These are phyloP conservation scores for Pluvialis apricaria DNA, from an alignment of 2,113 vertebrate genomes.

Conservation along the genomic window DNA sequence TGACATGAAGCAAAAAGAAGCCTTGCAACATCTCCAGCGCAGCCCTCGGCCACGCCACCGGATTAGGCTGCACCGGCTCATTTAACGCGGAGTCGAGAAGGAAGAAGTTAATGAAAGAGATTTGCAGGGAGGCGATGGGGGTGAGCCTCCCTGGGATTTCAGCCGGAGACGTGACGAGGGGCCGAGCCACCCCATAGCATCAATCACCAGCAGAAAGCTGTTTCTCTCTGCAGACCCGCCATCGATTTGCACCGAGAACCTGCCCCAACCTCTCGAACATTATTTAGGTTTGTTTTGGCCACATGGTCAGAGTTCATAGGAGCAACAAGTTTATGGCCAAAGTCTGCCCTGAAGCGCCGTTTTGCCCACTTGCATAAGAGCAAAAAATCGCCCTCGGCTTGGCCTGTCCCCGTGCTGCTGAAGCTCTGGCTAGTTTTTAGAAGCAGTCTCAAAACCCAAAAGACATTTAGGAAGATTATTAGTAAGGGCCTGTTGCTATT, in stretches of 20 bases:
- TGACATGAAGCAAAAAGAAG: not conserved
- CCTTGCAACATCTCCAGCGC: constrained; percentile 8
- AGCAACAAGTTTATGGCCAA: constrained; percentile 36
- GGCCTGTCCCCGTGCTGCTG: not conserved
- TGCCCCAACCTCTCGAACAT: not conserved
- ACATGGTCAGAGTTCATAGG: not conserved
- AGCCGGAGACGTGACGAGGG: fast-evolving
- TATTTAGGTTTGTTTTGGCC: constrained; percentile 6
- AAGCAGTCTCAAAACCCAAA: not conserved
- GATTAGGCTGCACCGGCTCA: not conserved
- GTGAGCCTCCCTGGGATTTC: not conserved
- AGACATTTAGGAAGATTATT: not conserved
- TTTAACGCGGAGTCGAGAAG: not conserved
- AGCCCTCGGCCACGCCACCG: not conserved
- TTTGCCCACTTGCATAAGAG: constrained; percentile 23
- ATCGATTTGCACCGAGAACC: not conserved
- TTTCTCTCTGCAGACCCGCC: not conserved
- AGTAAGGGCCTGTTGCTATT: not conserved
- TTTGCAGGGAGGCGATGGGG: not conserved
- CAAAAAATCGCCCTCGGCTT: not conserved
- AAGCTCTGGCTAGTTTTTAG: not conserved
- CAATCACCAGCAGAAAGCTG: not conserved
- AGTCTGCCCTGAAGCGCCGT: not conserved
- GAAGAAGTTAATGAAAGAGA: not conserved
- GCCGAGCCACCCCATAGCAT: not conserved